Evolutionary conservation across 2,888 invertebrate species (phyloP), one percentile per base, ranked within the genome.

Genomic region (Ctena decussata): DNA sequence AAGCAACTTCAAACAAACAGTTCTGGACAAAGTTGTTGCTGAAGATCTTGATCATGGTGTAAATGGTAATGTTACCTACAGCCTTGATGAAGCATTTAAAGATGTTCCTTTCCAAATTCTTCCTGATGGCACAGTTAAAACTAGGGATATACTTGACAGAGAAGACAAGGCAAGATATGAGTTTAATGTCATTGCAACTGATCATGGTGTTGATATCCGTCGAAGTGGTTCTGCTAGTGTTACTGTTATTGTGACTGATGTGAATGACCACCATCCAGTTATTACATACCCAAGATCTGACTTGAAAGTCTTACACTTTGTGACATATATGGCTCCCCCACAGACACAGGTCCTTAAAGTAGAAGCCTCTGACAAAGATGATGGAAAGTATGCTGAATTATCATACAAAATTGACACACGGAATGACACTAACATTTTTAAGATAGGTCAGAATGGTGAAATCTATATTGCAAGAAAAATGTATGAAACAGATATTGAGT

Each of bases 231-330:
- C 91, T 12, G 92, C 90, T 0, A 89, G 88, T 27, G 92, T 94
- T 2, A 89, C 89, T n/a, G 89, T 95, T 32, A 78, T 85, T 57
- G 93, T 95, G 3, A 85, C 91, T 6, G 95, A 95, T 80, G 88
- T 93, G 24, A 95, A 95, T 80, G 95, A 94, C 76, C 91, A 95
- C 74, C 70, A 79, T n/a, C 95, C 95, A 0, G 71, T 89, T 1
- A 94, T 95, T 70, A 65, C 86, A n/a, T 93, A 91, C 49, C 94
- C 94, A 24, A 89, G 88, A 41, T 8, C 35, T 21, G 88, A 87
- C n/a, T 69, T 71, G 21, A 92, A 92, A 85, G 84, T 90, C 57
- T 90, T 92, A 0, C 90, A 93, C 24, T 80, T 84, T 24, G 85
- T 94, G 21, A 89, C 90, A 3, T 92, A 91, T 32, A 91, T 92